Evolutionary conservation across 2,113 vertebrate species (phyloP).

Genomic region (Rallus limicola): DNA sequence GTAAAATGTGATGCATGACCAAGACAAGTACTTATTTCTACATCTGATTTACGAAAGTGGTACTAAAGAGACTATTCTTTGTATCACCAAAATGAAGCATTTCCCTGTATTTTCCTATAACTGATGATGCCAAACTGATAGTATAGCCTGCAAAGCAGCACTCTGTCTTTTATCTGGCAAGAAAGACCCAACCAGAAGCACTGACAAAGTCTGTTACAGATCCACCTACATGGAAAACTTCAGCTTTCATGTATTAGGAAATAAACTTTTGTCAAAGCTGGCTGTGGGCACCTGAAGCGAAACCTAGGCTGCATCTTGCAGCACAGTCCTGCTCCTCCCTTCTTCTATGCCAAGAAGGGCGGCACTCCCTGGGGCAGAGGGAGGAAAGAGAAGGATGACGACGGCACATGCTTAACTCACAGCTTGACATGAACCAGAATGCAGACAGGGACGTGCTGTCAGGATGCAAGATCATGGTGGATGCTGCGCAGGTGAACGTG

Average conservation of each 20-base stretch:
- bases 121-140: not conserved
- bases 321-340: not conserved
- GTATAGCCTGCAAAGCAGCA: not conserved
- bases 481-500: not conserved
- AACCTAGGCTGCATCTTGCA: accelerated
- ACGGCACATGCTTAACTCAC: accelerated
- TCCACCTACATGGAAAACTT: not conserved
- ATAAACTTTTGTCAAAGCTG: not conserved
- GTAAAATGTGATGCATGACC: not conserved
- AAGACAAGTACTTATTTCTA: not conserved
- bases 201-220: not conserved
- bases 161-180: not conserved
- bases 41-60: not conserved
- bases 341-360: not conserved
- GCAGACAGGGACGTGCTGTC: accelerated
- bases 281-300: accelerated
- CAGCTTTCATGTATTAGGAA: not conserved
- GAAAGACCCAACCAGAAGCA: not conserved
- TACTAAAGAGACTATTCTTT: not conserved
- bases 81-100: not conserved
- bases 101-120: not conserved
- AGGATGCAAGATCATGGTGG: accelerated
- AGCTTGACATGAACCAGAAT: not conserved
- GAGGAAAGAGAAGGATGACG: not conserved
- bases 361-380: too few species aligned